Conservation (phyloP, 2,797 vertebrate genomes). For the Lophotriccus pileatus region DNA sequence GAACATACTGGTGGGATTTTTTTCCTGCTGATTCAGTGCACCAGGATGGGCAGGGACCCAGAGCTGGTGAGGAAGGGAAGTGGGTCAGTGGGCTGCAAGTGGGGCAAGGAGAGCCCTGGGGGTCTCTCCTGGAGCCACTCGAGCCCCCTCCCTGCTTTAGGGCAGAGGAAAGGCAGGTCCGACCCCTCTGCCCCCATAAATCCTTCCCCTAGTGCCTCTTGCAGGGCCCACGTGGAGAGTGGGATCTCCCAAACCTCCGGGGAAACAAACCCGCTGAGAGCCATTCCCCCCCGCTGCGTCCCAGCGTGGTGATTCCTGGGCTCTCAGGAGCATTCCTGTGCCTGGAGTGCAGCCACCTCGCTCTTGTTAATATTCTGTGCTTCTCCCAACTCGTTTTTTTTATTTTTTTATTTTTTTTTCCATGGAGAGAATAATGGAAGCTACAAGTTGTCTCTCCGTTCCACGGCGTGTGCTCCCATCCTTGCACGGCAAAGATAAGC, state of each 20-base stretch:
- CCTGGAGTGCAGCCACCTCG: accelerated
- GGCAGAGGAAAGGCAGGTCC: background rate
- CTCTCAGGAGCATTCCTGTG: background rate
- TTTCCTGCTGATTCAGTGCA: background rate
- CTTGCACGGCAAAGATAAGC: background rate
- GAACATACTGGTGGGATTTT: accelerated
- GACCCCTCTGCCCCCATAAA: background rate
- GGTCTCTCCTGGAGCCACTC: background rate
- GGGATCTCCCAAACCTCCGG: background rate
- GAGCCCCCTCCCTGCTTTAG: background rate
- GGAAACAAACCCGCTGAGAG: background rate
- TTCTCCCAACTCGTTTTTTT: background rate
- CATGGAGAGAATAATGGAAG: background rate
- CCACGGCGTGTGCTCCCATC: background rate
- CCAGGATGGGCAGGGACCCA: background rate
- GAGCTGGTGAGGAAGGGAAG: background rate
- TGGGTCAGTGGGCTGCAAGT: background rate
- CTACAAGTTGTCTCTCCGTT: background rate
- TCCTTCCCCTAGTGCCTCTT: background rate
- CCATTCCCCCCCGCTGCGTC: accelerated
- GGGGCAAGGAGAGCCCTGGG: background rate
- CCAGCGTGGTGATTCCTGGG: background rate
- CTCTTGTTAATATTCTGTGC: background rate
- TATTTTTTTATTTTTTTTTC: background rate
- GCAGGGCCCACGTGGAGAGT: accelerated